Evolutionary conservation across 2,888 invertebrate genomes (phyloP).

Genomic region (Trachelus troglodyta): DNA sequence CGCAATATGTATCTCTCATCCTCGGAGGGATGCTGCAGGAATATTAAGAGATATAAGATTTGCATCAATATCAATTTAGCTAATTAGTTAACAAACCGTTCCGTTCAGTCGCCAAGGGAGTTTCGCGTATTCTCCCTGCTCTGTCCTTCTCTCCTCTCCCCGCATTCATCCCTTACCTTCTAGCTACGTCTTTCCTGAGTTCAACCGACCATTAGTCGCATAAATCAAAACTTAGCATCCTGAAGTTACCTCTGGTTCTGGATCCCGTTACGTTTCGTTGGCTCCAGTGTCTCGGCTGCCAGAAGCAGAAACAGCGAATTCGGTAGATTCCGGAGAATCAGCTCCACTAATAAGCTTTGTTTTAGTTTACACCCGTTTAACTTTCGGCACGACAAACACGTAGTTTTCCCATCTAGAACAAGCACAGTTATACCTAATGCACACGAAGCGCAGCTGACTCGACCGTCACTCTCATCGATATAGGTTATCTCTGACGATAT

Average conservation of each 20-base stretch:
- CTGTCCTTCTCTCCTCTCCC: constrained; percentile 35
- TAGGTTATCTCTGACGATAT: neutral
- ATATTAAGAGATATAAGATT: constrained; percentile 12
- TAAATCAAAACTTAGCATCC: constrained; percentile 59
- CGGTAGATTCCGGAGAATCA: neutral
- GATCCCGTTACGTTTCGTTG: constrained; percentile 41
- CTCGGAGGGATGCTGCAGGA: neutral
- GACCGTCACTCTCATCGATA: neutral
- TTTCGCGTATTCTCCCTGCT: neutral
- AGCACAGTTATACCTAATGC: neutral
- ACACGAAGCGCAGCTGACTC: neutral
- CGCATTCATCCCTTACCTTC: constrained; percentile 25
- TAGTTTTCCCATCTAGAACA: neutral
- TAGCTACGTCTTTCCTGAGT: constrained; percentile 39
- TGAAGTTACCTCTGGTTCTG: constrained; percentile 43
- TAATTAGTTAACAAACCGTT: constrained; percentile 47
- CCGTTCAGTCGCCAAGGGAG: neutral
- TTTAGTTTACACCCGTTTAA: constrained; percentile 2
- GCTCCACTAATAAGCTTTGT: neutral
- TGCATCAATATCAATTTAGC: constrained; percentile 42
- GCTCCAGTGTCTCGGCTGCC: constrained; percentile 15
- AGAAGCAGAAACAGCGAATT: constrained; percentile 15
- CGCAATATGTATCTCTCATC: neutral
- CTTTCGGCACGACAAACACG: neutral
- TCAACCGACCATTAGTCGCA: constrained; percentile 53